Base-by-base conservation (phyloP, 1,140 invertebrate species). In the Galleria mellonella region DNA sequence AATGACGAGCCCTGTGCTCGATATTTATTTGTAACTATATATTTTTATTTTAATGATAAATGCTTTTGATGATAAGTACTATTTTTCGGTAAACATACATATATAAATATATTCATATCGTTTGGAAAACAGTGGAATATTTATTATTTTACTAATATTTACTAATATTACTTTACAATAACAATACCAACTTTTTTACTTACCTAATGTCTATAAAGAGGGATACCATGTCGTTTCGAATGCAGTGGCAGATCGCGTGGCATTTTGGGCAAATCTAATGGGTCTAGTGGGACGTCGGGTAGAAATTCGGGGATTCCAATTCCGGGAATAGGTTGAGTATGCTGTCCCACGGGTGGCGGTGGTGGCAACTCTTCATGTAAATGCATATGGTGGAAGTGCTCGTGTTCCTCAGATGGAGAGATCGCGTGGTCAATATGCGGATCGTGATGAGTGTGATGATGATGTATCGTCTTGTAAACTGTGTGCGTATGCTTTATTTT, bases 401-500 rank as follows among this genome's bases (percentile, higher is more conserved):
- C 84, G 36, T 85, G 79, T 36, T 85, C 81, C 43, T 84, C 77
- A 0, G 61, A 38, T 0, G 66, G 61, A 0, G 41, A 28, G 0
- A 38, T 32, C 5, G 35, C 40, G 5, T 62, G 44, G 14, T 63
- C 58, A 9, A 64, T 14, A 30, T 62, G 52, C 10, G 48, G 61
- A 6, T 86, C 72, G 35, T 66, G 73, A 40, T 81, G 73, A 2
- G 66, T 71, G 49, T 85, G 78, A 43, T 88, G 74, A 33, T 89
- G 87, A 15, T 89, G 87, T n/a, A 91, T 79, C 0, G 90, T 88
- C 56, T 90, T 91, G 60, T 88, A 90, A 7, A 91, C 83, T 0
- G 90, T 91, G 59, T 91, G 90, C 0, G 88, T 90, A 51, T 91
- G 90, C 50, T 90, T 91, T 36, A 90, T 83, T 49, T 89, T 89